These are phyloP conservation scores for Eumeta japonica DNA, from an alignment of 1,140 invertebrate species.

Conservation along the genomic window DNA sequence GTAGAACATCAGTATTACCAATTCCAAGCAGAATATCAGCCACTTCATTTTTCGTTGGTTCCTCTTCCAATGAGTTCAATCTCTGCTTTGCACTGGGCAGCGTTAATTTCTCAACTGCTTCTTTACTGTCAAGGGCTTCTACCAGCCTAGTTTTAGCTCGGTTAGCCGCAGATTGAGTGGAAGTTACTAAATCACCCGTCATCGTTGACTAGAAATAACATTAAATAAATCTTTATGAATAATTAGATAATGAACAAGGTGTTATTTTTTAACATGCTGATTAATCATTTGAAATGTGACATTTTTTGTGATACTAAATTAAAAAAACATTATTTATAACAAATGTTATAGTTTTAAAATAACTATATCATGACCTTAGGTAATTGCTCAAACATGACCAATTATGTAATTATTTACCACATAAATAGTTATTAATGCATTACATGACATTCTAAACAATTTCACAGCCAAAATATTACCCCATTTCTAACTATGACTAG, in stretches of 20 bases:
- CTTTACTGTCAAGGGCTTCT: conserved; percentile 28
- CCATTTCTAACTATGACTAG: too few relatives aligned
- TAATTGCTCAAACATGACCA: too few relatives aligned
- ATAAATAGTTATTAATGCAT: too few relatives aligned
- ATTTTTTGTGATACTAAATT: too few relatives aligned
- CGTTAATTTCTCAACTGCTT: conserved; percentile 31
- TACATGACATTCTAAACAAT: too few relatives aligned
- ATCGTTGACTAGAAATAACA: conserved; percentile 61
- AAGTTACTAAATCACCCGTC: conserved; percentile 85
- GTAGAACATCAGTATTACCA: too few relatives aligned
- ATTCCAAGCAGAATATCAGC: conserved; percentile 36
- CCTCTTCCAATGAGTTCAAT: conserved; percentile 22
- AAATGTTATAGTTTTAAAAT: too few relatives aligned
- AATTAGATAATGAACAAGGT: neutral
- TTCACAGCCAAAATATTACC: too few relatives aligned
- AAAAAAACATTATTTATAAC: too few relatives aligned
- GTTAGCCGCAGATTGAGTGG: conserved; percentile 55
- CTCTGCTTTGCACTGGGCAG: conserved; percentile 25
- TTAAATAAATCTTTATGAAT: neutral
- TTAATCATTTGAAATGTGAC: too few relatives aligned
- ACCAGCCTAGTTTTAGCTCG: conserved; percentile 60
- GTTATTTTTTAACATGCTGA: neutral
- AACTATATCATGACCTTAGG: too few relatives aligned
- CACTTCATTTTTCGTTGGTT: conserved; percentile 23
- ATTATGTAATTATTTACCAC: too few relatives aligned